phyloP scores from a whole-genome alignment of 2,113 vertebrate genomes.

The Sisor rabdophorus region DNA sequence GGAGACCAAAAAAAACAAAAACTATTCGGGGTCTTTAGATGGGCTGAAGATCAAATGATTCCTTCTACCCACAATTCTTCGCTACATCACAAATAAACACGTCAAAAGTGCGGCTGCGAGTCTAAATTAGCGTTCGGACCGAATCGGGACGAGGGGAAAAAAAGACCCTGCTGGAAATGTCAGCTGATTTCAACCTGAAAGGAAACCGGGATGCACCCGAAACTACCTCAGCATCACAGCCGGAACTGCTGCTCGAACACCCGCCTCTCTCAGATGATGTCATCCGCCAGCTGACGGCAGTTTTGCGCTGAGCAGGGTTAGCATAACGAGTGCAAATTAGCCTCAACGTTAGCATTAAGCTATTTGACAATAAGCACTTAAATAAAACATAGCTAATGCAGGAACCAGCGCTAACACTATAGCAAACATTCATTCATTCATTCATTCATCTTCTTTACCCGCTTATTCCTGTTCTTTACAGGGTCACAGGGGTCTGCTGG shows the following conservation, averaged over 20 bases:
- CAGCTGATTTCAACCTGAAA: conserved; percentile 11
- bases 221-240: background rate
- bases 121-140: conserved; percentile 6
- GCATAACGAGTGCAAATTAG: too few relatives aligned
- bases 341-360: too few relatives aligned
- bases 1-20: background rate
- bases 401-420: too few relatives aligned
- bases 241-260: background rate
- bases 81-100: conserved; percentile 5
- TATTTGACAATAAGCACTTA: too few relatives aligned
- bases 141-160: background rate
- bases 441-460: too few relatives aligned
- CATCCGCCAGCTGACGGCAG: background rate
- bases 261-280: too few relatives aligned
- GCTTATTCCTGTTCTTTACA: too few relatives aligned
- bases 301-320: background rate
- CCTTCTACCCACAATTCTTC: background rate
- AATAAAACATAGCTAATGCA: too few relatives aligned
- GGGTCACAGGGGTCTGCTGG: too few relatives aligned
- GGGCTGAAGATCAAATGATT: background rate
- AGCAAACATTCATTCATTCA: too few relatives aligned
- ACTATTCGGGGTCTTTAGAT: background rate
- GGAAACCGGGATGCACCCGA: background rate
- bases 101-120: conserved; percentile 2
- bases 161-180: conserved; percentile 13